Base-by-base conservation (phyloP, 35 echinoderm and acorn worm genomes). In the Ophioderma brevispina region DNA sequence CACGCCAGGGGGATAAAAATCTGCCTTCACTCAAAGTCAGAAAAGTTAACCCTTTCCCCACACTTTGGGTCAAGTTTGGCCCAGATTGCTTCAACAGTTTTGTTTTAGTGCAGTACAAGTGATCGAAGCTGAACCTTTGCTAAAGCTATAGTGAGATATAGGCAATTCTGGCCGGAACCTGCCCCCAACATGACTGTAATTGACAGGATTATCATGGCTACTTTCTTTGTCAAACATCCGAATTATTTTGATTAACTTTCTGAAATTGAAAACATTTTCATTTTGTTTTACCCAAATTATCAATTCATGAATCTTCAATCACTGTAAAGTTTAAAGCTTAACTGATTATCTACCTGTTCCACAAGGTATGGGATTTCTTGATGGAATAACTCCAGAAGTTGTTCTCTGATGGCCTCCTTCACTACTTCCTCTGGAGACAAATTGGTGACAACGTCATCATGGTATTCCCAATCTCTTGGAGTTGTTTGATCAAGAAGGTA, bases 361-460 rank as follows among this genome's bases (percentile, higher is more conserved):
- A 99, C 70, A 35, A 90, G 92, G 90, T 99, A 99, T 41, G 97
- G 97, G 13, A 99, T 91, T 87, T 99, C 97, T 41, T 99, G 78
- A 28, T 87, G 91, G 34, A 99, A 76, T 17, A 80, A 77, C 76
- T 99, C 89, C 37, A 99, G 81, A 25, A 99, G 94, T 78, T 99
- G 87, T 80, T 95, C 97, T 37, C 97, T 38, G 35, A 99, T 93
- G 0, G 93, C 97, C 64, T 99, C 97, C 25, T 76, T 43, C 38
- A 99, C 64, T 10, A 99, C 89, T 38, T 99, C 87, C 34, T 93
- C 80, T 31, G 97, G 97, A 37, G 82, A 59, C 46, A 95, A 63
- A 80, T 93, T 90, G 80, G 97, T 99, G 1, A 99, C 91, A 3
- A 94, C 88, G 56, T 91, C 91, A 37, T 85, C 80, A 49, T 99